A percentile compares a stretch with the other conserved stretches of the same genome.
phyloP scores from a whole-genome alignment of 2,888 invertebrate species.

The Antheraea assamensis region DNA sequence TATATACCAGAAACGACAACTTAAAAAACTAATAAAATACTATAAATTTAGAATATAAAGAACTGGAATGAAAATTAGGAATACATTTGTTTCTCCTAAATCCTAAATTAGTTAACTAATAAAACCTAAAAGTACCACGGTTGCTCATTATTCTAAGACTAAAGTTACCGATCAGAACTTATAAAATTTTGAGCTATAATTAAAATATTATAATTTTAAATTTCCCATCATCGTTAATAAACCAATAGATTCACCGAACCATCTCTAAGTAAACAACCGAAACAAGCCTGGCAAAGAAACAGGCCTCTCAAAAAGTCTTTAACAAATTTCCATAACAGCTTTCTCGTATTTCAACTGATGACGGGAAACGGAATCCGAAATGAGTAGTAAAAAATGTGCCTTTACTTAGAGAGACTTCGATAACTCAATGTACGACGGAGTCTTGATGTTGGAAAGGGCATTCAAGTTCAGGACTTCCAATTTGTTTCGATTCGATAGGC shows the following conservation, averaged over 20 bases:
- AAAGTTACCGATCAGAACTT: neutral
- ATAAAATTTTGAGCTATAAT: neutral
- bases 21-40: too few species aligned
- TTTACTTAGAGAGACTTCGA: constrained; percentile 44
- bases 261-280: neutral
- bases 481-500: constrained; percentile 40
- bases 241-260: neutral
- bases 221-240: neutral
- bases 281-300: constrained; percentile 8
- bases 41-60: too few species aligned
- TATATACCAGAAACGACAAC: too few species aligned
- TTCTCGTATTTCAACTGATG: constrained; percentile 30
- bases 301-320: constrained; percentile 19
- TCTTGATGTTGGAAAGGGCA: constrained; percentile 38
- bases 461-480: constrained; percentile 39
- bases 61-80: too few species aligned
- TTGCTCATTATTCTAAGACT: neutral
- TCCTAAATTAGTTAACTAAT: too few species aligned
- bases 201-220: neutral
- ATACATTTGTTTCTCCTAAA: too few species aligned
- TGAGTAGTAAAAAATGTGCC: constrained; percentile 46
- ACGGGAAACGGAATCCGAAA: constrained; percentile 45
- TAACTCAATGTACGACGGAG: constrained; percentile 45
- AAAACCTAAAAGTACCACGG: neutral
- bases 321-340: constrained; percentile 28